A percentile compares a stretch with the other conserved stretches of the same genome.
These are phyloP conservation scores for Heliconius erato DNA, from an alignment of 2,888 invertebrate species.

Conservation along the genomic window DNA sequence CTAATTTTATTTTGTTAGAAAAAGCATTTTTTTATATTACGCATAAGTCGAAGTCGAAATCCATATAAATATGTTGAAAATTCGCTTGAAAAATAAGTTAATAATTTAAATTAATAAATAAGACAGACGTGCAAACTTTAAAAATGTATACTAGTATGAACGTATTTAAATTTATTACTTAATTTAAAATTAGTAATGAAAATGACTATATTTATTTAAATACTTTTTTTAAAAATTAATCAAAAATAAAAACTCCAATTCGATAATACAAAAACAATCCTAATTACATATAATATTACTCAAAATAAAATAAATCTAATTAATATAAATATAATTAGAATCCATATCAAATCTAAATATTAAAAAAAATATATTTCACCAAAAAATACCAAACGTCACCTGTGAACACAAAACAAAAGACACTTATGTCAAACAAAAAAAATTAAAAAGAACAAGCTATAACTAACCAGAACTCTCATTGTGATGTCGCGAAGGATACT, in stretches of 20 bases:
- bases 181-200: not conserved
- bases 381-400: conserved; percentile 15
- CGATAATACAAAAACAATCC: no score
- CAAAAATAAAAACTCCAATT: not conserved
- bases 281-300: not conserved
- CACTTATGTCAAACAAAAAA: conserved; percentile 45
- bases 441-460: conserved; percentile 47
- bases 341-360: not conserved
- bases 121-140: not conserved
- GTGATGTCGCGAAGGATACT: conserved; percentile 74
- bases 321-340: not conserved
- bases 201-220: not conserved
- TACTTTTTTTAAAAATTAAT: not conserved
- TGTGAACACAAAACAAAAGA: conserved; percentile 26
- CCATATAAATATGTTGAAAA: not conserved
- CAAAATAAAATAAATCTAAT: no score
- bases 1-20: no score
- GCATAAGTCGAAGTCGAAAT: not conserved
- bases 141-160: not conserved
- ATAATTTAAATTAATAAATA: not conserved
- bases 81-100: not conserved
- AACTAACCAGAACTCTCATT: conserved; percentile 82
- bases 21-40: no score
- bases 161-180: not conserved
- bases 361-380: not conserved